Evolutionary conservation across 2,888 invertebrate genomes (phyloP).

Genomic region (Pyralis farinalis): DNA sequence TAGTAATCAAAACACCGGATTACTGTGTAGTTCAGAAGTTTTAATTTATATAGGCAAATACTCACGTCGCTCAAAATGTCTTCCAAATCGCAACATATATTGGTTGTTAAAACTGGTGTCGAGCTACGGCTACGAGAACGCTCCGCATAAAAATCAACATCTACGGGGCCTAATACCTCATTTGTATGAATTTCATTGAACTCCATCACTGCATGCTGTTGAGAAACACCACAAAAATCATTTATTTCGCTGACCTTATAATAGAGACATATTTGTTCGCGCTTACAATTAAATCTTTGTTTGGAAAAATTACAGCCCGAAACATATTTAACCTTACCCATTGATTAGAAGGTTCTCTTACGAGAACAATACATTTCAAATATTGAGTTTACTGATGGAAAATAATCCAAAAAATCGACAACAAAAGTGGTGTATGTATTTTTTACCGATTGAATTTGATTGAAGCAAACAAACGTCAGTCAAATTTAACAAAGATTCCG

Average conservation of each 20-base stretch:
- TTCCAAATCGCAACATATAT: conserved; percentile 68
- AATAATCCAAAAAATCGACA: neutral
- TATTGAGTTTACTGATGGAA: conserved; percentile 10
- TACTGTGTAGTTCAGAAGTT: no score
- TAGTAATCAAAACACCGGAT: no score
- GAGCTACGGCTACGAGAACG: conserved; percentile 60
- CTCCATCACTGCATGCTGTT: conserved; percentile 76
- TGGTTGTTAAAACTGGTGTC: conserved; percentile 60
- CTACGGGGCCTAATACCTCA: conserved; percentile 67
- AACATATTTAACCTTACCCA: conserved; percentile 57
- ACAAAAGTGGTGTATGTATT: conserved; percentile 1
- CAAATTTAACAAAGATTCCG: conserved; percentile 22
- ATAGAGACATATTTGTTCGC: conserved; percentile 22
- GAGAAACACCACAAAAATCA: conserved; percentile 49
- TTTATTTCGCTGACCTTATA: conserved; percentile 45
- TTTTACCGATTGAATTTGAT: conserved; percentile 44
- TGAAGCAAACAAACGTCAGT: conserved; percentile 49
- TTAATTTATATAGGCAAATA: conserved; percentile 22
- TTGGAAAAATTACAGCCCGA: conserved; percentile 19
- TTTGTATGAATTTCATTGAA: conserved; percentile 66
- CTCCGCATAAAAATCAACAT: conserved; percentile 56
- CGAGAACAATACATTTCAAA: conserved; percentile 73
- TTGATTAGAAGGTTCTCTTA: conserved; percentile 71
- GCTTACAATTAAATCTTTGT: conserved; percentile 3
- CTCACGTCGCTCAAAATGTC: conserved; percentile 78